phyloP scores from a whole-genome alignment of 2,113 vertebrate genomes.

The Mugil cephalus region DNA sequence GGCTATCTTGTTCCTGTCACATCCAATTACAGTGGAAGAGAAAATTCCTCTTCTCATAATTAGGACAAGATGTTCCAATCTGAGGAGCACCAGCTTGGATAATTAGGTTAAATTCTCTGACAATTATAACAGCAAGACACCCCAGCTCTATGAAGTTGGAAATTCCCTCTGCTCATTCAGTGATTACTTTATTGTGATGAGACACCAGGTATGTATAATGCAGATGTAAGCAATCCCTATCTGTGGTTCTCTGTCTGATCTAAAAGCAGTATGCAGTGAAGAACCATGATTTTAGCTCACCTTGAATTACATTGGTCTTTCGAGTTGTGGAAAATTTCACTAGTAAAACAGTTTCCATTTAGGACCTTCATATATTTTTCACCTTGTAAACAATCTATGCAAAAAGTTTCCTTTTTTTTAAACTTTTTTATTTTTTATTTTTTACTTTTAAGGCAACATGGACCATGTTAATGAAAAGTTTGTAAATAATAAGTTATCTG shows the following conservation, averaged over 20 bases:
- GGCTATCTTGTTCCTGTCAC: constrained; percentile 80
- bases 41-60: constrained; percentile 84
- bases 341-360: no score
- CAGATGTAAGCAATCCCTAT: neutral
- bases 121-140: constrained; percentile 31
- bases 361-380: no score
- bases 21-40: constrained; percentile 83
- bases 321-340: no score
- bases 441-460: neutral
- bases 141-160: neutral
- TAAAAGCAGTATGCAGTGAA: neutral
- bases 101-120: constrained; percentile 60
- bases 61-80: constrained; percentile 83
- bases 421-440: no score
- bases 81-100: constrained; percentile 45
- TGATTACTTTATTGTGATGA: neutral
- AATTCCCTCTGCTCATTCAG: neutral
- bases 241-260: neutral
- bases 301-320: no score
- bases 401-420: no score
- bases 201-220: neutral
- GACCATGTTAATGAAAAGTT: neutral
- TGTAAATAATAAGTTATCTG: no score
- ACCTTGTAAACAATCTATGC: no score
- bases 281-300: no score